Evolutionary conservation across 2,888 invertebrate species (phyloP), one percentile per base, ranked within the genome.

Genomic region (Drosophila peninsularis): DNA sequence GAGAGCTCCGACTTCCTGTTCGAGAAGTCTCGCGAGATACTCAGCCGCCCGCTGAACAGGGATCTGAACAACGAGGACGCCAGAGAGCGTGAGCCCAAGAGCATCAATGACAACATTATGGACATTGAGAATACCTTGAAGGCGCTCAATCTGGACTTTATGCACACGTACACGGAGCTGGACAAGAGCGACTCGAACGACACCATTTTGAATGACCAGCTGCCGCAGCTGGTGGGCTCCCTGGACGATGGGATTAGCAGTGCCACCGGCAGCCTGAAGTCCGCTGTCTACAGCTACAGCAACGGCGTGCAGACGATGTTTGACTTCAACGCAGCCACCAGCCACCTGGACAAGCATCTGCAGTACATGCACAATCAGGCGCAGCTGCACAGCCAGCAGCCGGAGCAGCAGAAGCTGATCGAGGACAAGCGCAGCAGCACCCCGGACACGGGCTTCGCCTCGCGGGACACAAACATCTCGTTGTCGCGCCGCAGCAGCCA

Each of bases 1-100:
- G 95, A 95, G n/a, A 95, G 95, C 13, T 95, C 95, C 0, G 95
- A 95, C 90, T 95, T 95, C 89, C 95, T 95, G 88, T 95, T 96
- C 85, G 95, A 95, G 39, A 95, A 95, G 84, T 95, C 95, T 0
- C 94, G 95, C 6, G 95, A 95, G 90, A 92, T 96, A 14, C 91
- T 95, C 3, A 94, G 94, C 39, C 94, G 95, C 54, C 95, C 95
- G 1, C 75, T 92, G 50, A 90, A 88, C 45, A 75, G 91, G 34
- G 91, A 92, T 6, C 47, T 62, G 10, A 64, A 61, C 45, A 53
- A 13, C 37, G 69, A 69, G 39, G 74, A 68, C n/a, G 5, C 64
- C 3, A 36, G 56, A 50, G 52, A 86, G 44, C 86, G 37, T 9
- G 80, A 86, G 44, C 89, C 90, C 1, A 91, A 92, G 78, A 88